Evolutionary conservation across 2,797 vertebrate genomes (phyloP).

Genomic region (Pipistrellus nathusii): DNA sequence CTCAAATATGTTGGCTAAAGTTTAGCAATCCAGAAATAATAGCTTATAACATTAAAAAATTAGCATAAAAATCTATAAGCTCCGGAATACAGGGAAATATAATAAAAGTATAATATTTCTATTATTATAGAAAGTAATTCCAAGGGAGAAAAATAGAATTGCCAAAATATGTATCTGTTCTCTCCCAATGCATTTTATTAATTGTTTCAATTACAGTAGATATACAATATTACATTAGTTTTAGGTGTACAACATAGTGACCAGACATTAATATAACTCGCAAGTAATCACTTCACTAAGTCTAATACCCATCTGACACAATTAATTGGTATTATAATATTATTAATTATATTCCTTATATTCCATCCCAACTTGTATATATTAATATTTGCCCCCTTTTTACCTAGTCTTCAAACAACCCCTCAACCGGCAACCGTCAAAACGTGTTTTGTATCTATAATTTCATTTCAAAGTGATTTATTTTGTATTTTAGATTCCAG

Average conservation of each 20-base stretch:
- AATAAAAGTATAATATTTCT: not conserved
- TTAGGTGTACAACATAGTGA: not conserved
- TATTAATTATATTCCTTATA: not conserved
- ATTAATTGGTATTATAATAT: not conserved
- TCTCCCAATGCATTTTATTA: not conserved
- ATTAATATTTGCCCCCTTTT: not conserved
- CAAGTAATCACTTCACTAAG: not conserved
- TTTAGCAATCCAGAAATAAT: not conserved
- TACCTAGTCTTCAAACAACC: not conserved
- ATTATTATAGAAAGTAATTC: not conserved
- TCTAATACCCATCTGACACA: not conserved
- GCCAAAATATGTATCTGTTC: not conserved
- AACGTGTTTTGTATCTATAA: not conserved
- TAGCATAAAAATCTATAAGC: not conserved
- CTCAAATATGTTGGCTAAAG: not conserved
- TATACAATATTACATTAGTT: not conserved
- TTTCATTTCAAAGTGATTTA: not conserved
- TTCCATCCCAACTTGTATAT: not conserved
- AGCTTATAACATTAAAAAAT: not conserved
- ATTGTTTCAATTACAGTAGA: not conserved
- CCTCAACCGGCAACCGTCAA: not conserved
- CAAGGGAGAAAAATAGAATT: not conserved
- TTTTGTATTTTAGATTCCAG: not conserved
- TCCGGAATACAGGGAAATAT: not conserved
- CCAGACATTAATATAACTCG: not conserved